Evolutionary conservation across 2,113 vertebrate species (phyloP), one percentile per base, ranked within the genome.

Genomic region (Istiophorus platypterus): DNA sequence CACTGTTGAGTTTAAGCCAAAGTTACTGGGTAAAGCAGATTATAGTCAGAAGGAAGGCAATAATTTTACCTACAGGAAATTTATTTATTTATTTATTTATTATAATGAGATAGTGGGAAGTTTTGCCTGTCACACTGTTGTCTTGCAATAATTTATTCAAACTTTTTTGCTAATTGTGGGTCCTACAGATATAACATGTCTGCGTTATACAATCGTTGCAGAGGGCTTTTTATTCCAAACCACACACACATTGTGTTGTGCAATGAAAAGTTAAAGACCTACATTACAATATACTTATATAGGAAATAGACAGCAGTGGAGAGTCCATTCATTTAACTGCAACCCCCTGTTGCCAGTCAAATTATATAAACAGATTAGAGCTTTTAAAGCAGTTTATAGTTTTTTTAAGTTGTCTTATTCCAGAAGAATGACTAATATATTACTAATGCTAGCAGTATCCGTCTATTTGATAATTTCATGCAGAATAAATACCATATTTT

Each of bases 251-350:
- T 7, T 67, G 26, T 59, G 57, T 12, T 39, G 11, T 51, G 3
- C 15, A 63, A 27, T 70, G 1, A 58, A 51, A 12, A 2, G 11
- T 51, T 22, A 3, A 63, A 73, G 1, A 7, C 34, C 24, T 10
- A 52, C 42, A 54, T 51, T 59, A 12, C n/a, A 27, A 37, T 37
- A 29, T 18, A 54, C 12, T 10, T 34, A 52, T 34, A 59, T 4
- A 45, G 17, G 24, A 42, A 71, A 66, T 62, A 22, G 20, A 22
- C 5, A 57, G 5, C 2, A 57, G 1, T 51, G 49, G 27, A 11
- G 59, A 61, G 27, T 20, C 15, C 20, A 71, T 72, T 77, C 0
- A 63, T 68, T 80, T n/a, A 2, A 72, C 65, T 59, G 17, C 5
- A 29, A 24, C n/a, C 29, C 39, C 49, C 7, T 61, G 20, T 70